A percentile compares a stretch with the other conserved stretches of the same genome.
Conservation (phyloP, 2,797 vertebrate genomes). For the Scolopax rusticola region DNA sequence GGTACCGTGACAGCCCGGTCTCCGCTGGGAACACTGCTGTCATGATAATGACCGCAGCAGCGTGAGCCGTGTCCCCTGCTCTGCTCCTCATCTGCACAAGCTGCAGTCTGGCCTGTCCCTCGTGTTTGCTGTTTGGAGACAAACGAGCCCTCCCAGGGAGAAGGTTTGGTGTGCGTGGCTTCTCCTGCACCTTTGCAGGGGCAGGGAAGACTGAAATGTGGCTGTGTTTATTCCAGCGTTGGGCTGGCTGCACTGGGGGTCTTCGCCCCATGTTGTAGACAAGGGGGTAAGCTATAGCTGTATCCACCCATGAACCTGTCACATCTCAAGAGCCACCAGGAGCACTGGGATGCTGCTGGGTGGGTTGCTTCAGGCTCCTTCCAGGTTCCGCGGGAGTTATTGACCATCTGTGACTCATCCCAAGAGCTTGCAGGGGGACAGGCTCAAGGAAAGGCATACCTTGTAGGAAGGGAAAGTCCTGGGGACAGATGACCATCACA, state of each 20-base stretch:
- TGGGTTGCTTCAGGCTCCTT: not conserved
- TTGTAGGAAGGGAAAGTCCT: not conserved
- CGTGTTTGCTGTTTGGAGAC: not conserved
- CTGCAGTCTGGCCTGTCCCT: not conserved
- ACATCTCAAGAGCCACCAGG: not conserved
- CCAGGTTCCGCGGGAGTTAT: not conserved
- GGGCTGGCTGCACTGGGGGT: not conserved
- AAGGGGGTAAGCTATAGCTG: not conserved
- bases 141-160: not conserved
- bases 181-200: not conserved
- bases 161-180: not conserved
- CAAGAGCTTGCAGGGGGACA: not conserved
- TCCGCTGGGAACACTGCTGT: not conserved
- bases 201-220: not conserved
- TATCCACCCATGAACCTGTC: fast-evolving
- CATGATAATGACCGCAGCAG: fast-evolving
- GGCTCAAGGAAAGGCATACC: not conserved
- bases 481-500: not conserved
- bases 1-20: not conserved
- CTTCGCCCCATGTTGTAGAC: fast-evolving
- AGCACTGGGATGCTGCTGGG: not conserved
- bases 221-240: not conserved
- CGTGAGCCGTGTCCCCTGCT: not conserved
- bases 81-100: fast-evolving
- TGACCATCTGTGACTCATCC: fast-evolving